A percentile compares a stretch with the other conserved stretches of the same genome.
These are phyloP conservation scores for human (Homo sapiens) DNA, from an alignment of 2,113 vertebrate species.

Conservation along the genomic window DNA sequence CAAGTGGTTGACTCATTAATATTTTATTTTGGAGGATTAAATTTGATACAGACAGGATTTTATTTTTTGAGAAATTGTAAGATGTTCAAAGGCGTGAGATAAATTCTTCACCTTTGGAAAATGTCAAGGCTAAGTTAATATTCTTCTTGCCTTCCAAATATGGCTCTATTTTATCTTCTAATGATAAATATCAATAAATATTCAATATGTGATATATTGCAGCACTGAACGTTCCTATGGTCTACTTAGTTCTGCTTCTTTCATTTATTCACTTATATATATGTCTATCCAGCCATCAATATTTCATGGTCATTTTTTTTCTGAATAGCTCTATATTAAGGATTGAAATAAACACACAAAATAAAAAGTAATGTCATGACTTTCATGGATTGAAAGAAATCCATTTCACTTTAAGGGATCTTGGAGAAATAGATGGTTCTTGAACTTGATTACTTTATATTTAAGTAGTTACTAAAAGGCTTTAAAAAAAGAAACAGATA, in stretches of 20 bases:
- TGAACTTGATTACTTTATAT: neutral
- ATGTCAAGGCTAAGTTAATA: neutral
- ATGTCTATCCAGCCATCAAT: neutral
- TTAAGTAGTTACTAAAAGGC: neutral
- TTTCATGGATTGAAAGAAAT: neutral
- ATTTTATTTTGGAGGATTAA: neutral
- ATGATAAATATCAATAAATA: neutral
- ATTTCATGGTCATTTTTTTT: neutral
- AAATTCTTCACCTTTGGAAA: constrained; percentile 11
- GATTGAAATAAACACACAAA: neutral
- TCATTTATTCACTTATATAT: neutral
- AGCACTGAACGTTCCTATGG: neutral
- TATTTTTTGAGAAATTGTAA: neutral
- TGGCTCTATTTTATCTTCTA: neutral
- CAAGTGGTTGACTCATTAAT: constrained; percentile 21
- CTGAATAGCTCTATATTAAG: neutral
- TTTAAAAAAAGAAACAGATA: neutral
- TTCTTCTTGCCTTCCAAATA: constrained; percentile 7
- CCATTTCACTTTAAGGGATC: neutral
- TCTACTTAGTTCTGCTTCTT: neutral
- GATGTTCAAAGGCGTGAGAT: neutral
- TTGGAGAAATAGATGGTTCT: neutral
- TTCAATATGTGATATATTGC: neutral
- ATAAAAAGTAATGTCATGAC: neutral
- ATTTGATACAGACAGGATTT: neutral